Conservation (phyloP, 1,140 invertebrate genomes). For the Drosophila kikkawai region DNA sequence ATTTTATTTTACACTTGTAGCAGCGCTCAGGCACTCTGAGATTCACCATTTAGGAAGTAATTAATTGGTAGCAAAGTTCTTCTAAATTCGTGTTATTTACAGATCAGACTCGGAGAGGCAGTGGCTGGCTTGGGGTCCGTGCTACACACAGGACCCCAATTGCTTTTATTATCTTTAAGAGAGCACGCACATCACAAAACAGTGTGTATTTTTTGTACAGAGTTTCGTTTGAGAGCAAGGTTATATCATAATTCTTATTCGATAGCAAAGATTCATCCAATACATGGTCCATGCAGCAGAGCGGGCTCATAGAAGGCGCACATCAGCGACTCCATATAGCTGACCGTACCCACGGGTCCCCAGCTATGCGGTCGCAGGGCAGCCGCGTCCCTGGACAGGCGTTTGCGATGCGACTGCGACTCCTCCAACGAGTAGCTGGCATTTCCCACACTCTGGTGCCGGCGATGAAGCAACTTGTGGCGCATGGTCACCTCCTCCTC, state of each 20-base stretch:
- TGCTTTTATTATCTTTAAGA: conserved; percentile 55
- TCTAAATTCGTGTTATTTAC: conserved; percentile 66
- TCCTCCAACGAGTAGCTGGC: conserved; percentile 76
- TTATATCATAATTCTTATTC: conserved; percentile 26
- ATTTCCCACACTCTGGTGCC: conserved; percentile 79
- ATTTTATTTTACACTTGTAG: conserved; percentile 72
- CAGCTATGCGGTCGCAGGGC: conserved; percentile 73
- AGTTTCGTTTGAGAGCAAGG: conserved; percentile 37
- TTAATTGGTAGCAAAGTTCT: conserved; percentile 25
- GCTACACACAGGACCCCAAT: conserved; percentile 67
- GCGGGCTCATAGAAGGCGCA: conserved; percentile 75
- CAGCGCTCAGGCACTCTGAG: conserved; percentile 53
- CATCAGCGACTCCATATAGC: conserved; percentile 81
- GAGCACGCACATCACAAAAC: conserved; percentile 67
- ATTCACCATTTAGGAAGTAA: conserved; percentile 33
- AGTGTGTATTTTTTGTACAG: conserved; percentile 59
- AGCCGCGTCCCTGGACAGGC: conserved; percentile 58
- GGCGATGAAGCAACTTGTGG: conserved; percentile 72
- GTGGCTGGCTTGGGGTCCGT: conserved; percentile 38
- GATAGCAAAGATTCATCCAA: conserved; percentile 72
- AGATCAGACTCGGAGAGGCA: conserved; percentile 42
- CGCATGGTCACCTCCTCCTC: conserved; percentile 74
- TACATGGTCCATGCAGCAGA: conserved; percentile 85
- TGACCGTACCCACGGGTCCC: conserved; percentile 83
- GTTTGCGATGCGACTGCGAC: conserved; percentile 39